A percentile compares a stretch with the other conserved stretches of the same genome.
phyloP scores from a whole-genome alignment of 2,888 invertebrate genomes.

The Actias luna region DNA sequence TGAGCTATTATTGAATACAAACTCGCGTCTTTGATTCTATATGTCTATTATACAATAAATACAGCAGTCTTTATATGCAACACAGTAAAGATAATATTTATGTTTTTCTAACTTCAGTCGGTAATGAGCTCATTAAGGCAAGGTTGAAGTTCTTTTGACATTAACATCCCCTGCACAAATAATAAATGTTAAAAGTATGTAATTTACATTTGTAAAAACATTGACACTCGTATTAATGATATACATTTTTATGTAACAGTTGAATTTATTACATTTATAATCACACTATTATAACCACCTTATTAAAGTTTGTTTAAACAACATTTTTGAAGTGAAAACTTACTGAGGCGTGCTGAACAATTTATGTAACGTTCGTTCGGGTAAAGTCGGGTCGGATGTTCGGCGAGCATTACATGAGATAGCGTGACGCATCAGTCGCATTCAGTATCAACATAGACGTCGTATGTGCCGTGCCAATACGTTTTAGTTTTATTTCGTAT shows the following conservation, averaged over 20 bases:
- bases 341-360: too few relatives aligned
- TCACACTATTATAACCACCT: background rate
- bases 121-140: background rate
- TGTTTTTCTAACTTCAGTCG: background rate
- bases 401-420: too few relatives aligned
- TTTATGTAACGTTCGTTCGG: too few relatives aligned
- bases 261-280: background rate
- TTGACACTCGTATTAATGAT: background rate
- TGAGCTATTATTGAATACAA: too few relatives aligned
- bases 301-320: background rate
- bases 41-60: background rate
- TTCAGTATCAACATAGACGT: too few relatives aligned
- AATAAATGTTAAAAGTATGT: background rate
- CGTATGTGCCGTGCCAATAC: too few relatives aligned
- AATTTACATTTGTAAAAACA: background rate
- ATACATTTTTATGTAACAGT: background rate
- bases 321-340: too few relatives aligned
- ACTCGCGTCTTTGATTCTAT: too few relatives aligned
- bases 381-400: too few relatives aligned
- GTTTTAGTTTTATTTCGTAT: too few relatives aligned
- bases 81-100: background rate
- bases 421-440: too few relatives aligned
- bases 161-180: background rate
- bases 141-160: constrained; percentile 7
- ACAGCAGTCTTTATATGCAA: background rate